Base-by-base conservation (phyloP, 2,888 invertebrate species). In the Campopleginae sp. region DNA sequence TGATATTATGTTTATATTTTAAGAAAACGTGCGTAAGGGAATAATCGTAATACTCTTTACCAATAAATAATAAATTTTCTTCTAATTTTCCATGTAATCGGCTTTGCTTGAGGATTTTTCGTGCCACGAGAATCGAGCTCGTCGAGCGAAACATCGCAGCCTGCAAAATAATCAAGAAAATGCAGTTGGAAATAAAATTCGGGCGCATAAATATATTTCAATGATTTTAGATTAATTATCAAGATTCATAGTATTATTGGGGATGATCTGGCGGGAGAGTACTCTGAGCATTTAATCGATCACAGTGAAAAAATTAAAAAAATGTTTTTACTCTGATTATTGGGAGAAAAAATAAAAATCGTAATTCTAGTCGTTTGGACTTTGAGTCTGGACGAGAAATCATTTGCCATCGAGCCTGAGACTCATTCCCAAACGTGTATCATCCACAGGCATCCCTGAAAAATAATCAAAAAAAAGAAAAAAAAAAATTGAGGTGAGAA, bases 81-180 rank as follows among this genome's bases (percentile, higher is more conserved):
- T 44, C n/a, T 51, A 17, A 42, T 48, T 46, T 71, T 44, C 74
- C 70, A 63, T 48, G 68, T 85, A 83, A 76, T 66, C 87, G 82
- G 87, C 87, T 88, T 87, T 84, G 87, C 85, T 87, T 88, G 71
- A 82, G 70, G 77, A 81, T 87, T 66, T 65, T 19, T 84, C 83
- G 84, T 86, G 82, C 85, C 83, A 83, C 66, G 72, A 80, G 71
- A 54, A 72, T 48, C 46, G 33, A 48, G 33, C 61, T 85, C 75
- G 76, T 80, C 72, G 85, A 77, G 48, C 48, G 51, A 58, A 23
- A 75, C 66, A 82, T 78, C 70, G 65, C 81, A 85, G 78, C 79
- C 77, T 65, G 78, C 78, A 63, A 81, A 74, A 72, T 31, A 79
- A 78, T 75, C 44, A 68, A 65, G 71, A 48, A 48, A 33, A n/a